Base-by-base conservation (phyloP, 2,113 vertebrate genomes). In the Anseranas semipalmata region DNA sequence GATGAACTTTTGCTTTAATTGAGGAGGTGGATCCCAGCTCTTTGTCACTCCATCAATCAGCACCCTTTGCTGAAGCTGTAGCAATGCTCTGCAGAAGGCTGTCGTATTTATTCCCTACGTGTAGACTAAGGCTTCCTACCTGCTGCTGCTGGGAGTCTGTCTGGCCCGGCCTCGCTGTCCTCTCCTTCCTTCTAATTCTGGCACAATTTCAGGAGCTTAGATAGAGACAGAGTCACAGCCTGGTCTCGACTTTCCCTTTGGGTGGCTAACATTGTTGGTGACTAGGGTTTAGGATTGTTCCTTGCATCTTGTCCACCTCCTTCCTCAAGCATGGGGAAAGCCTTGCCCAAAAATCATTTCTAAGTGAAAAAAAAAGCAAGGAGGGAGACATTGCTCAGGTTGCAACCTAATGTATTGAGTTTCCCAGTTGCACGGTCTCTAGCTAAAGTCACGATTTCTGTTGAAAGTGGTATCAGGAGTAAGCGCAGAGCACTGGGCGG, bases 21-120 rank as follows among this genome's bases (percentile, higher is more conserved):
- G 89, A 63, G 96, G 96, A 96, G 96, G 96, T 97, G 96, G 96
- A 93, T 95, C 95, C 94, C 94, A 70, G 92, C 89, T 92, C 95
- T 78, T 95, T 95, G 92, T 95, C 84, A 85, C 63, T 96, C 84
- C 70, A 95, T 96, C 96, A 89, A 2, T 95, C 95, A 96, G 96
- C 96, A 96, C 96, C 96, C 90, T 92, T 95, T 89, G 80, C 86
- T 46, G 39, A 20, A 84, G 86, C 76, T 86, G 71, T 21, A 90
- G 76, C 73, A 68, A 4, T 18, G 11, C 0, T 4, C 65, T 68
- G 46, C 52, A 73, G 66, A 89, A 75, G 41, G 76, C 58, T 73
- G 48, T 52, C 33, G 56, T 63, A 63, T 92, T 89, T 81, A 56
- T 91, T 92, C 76, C 45, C 45, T 55, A 45, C 8, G 0, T 30